Base-by-base conservation (phyloP, 2,888 invertebrate genomes). In the Zygaena filipendulae region DNA sequence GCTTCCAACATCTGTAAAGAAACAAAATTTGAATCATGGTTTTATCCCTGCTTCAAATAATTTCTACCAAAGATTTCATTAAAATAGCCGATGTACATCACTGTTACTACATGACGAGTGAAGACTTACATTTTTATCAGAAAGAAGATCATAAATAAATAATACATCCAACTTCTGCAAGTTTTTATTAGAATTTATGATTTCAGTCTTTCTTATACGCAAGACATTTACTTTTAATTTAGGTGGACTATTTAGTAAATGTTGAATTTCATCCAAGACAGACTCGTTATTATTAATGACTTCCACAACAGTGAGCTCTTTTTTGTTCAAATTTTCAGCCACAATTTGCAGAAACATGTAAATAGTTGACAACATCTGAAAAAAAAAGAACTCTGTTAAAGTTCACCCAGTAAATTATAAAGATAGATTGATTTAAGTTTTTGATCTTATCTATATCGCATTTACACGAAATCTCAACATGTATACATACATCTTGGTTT, bases 261-360 rank as follows among this genome's bases (percentile, higher is more conserved):
- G 23, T 25, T 33, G 29, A 4, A 52, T 13, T 9, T 39, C 33
- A 12, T 30, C 25, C 3, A 42, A 42, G 9, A 42, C 20, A 1
- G 33, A n/a, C n/a, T 35, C 28, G 3, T 35, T 14, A 5, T 36
- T 27, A 13, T 42, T 39, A 12, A 29, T 10, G 10, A 53, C 26
- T 32, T 55, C 47, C 1, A 47, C 13, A 2, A 55, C 35, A 14
- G 45, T 47, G 3, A 53, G 36, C 1, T 28, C 13, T 2, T 38
- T 33, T 30, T 46, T 52, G 19, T 44, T 47, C 3, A 50, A 22
- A 33, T 56, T 57, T 37, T 58, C 55, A 16, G 44, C 40, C 5
- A 54, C 42, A 7, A 52, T 48, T 54, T 59, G 59, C 11, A 53
- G 14, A 23, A 36, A 47, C 1, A 44, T 26, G 27, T 42, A 35